These are phyloP conservation scores for Etheostoma nigrum DNA, from an alignment of 2,797 vertebrate species.

Conservation along the genomic window DNA sequence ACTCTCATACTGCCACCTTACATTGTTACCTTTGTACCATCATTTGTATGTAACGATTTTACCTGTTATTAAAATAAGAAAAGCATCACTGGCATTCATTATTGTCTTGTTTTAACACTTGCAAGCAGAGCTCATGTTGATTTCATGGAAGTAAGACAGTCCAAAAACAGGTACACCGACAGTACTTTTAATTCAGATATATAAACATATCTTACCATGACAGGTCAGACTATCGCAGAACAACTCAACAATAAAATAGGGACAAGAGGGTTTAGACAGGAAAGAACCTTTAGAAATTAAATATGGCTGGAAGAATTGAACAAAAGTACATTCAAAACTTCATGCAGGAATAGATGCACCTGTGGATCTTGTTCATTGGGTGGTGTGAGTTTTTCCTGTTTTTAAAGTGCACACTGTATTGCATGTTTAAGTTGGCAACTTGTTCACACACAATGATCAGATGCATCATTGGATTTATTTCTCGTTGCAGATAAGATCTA, in stretches of 20 bases:
- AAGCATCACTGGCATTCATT: not conserved
- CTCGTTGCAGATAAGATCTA: not conserved
- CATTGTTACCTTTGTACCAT: slow-evolving; percentile 22
- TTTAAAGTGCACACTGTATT: not conserved
- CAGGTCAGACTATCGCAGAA: slow-evolving; percentile 23
- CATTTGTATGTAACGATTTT: slow-evolving; percentile 26
- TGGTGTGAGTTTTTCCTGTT: not conserved
- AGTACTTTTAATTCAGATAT: slow-evolving; percentile 66
- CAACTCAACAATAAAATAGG: slow-evolving; percentile 24
- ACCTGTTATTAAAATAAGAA: slow-evolving; percentile 49
- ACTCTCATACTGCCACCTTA: slow-evolving; percentile 15
- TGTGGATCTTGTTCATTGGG: not conserved
- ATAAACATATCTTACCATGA: slow-evolving; percentile 43
- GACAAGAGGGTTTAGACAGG: not conserved
- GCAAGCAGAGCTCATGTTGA: not conserved
- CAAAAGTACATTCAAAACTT: not conserved
- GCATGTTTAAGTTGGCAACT: not conserved
- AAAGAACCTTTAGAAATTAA: slow-evolving; percentile 3
- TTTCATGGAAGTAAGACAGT: slow-evolving; percentile 6
- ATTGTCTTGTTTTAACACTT: not conserved
- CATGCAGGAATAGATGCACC: not conserved
- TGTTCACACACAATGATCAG: not conserved
- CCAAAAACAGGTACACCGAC: not conserved
- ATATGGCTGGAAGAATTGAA: not conserved
- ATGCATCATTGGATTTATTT: slow-evolving; percentile 9